A percentile compares a stretch with the other conserved stretches of the same genome.
These are phyloP conservation scores for Hemichromis elongatus DNA, from an alignment of 2,113 vertebrate species.

Conservation along the genomic window DNA sequence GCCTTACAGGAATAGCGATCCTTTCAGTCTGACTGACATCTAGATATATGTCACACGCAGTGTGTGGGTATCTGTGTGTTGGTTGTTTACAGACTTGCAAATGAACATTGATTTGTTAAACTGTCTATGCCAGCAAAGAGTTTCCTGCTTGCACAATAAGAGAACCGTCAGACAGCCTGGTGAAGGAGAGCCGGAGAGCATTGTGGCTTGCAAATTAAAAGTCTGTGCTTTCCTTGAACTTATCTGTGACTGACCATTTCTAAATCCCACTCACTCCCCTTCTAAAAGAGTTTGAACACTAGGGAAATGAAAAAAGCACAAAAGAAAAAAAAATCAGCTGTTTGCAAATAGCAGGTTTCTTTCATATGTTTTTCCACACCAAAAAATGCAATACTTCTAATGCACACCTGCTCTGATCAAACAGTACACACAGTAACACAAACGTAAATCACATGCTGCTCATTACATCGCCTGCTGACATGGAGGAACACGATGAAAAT, in stretches of 20 bases:
- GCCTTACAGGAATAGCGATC: slow-evolving; percentile 3
- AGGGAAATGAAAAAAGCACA: not conserved
- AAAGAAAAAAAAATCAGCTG: not conserved
- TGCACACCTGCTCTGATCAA: not conserved
- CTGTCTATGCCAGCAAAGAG: slow-evolving; percentile 33
- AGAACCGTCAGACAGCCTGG: not conserved
- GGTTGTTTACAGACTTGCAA: slow-evolving; percentile 44
- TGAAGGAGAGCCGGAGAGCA: not conserved
- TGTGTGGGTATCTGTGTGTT: not conserved
- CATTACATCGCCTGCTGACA: not conserved
- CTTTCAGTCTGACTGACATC: slow-evolving; percentile 20
- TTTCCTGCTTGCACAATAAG: not conserved
- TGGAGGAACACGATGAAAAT: not conserved
- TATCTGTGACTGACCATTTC: slow-evolving; percentile 18
- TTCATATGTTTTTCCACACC: not conserved
- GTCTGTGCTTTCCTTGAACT: not conserved
- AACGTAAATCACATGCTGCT: not conserved
- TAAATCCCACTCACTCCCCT: not conserved
- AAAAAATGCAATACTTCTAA: not conserved
- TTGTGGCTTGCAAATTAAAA: slow-evolving; percentile 4
- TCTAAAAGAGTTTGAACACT: not conserved
- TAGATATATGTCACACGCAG: not conserved
- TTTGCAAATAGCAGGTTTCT: not conserved
- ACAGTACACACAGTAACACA: not conserved
- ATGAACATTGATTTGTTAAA: slow-evolving; percentile 50